Base-by-base conservation (phyloP, 2,797 vertebrate genomes). In the Nothura maculosa region DNA sequence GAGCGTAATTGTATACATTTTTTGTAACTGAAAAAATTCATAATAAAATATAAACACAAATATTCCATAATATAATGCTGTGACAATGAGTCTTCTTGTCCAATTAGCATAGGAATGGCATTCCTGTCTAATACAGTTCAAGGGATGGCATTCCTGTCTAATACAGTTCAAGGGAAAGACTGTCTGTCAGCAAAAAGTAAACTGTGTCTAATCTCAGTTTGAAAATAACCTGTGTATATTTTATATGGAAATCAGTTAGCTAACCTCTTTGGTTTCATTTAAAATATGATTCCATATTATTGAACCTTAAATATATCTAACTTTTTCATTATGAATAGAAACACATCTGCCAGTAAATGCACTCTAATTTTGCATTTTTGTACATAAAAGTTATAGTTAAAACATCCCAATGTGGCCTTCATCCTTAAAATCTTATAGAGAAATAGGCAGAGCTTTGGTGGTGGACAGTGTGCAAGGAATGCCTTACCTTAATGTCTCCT, bases 161-260 rank as follows among this genome's bases (percentile, higher is more conserved):
- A 85, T 85, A 67, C 69, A 94, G 73, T 67, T 94, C 73, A 72
- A 73, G 64, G 43, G 70, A 94, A 96, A 85, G 20, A 84, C 81
- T 85, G 30, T 66, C 72, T 89, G 86, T 92, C 91, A 96, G 92
- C 89, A 96, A 94, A 96, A 95, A 62, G 84, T 94, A 96, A 95
- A 89, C 62, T 74, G 68, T 87, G 83, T 76, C 72, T 92, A 94
- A 96, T 95, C 79, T 91, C 60, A 64, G 55, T 86, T 92, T 95
- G 67, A 83, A 88, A 92, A 93, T 81, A 95, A 9, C 63, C 85
- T 94, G 80, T 75, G 72, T 93, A 85, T 66, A 88, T 95, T 96
- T 68, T 87, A 13, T 83, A 94, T 90, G 89, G 91, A 94, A 96
- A 96, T 96, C 36, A 83, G 74, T 64, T 79, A 78, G 62, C 38